A percentile compares a stretch with the other conserved stretches of the same genome.
phyloP scores from a whole-genome alignment of 1,140 invertebrate genomes.

The Drosophila varians region DNA sequence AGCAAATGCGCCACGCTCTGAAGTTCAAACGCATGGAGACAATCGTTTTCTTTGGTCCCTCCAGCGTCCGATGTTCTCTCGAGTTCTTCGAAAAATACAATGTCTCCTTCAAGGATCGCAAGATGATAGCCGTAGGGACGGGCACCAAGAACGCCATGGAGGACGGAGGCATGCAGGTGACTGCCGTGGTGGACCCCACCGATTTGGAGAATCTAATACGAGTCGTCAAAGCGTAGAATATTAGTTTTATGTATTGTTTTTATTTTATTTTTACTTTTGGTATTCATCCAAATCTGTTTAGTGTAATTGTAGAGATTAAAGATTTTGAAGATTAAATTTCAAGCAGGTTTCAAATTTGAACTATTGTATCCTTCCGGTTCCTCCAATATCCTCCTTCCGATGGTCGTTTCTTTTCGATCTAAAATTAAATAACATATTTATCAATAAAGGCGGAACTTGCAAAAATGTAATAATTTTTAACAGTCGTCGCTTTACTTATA shows the following conservation, averaged over 20 bases:
- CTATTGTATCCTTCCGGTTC: too few species aligned
- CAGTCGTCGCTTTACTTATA: too few species aligned
- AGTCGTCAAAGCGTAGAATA: slow-evolving; percentile 24
- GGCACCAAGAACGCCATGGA: slow-evolving; percentile 31
- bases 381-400: background rate
- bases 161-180: slow-evolving; percentile 14
- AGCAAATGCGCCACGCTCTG: slow-evolving; percentile 79
- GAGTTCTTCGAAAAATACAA: slow-evolving; percentile 34
- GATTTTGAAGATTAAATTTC: background rate
- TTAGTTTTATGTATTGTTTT: slow-evolving; percentile 11
- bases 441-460: too few species aligned
- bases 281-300: slow-evolving; percentile 23
- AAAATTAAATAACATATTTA: background rate
- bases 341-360: too few species aligned
- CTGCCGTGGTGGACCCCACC: slow-evolving; percentile 10
- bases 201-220: slow-evolving; percentile 16
- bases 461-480: too few species aligned
- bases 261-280: slow-evolving; percentile 21
- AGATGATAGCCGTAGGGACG: slow-evolving; percentile 37
- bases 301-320: background rate
- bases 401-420: background rate
- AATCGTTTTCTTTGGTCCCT: slow-evolving; percentile 85
- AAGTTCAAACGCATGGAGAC: slow-evolving; percentile 79
- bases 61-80: slow-evolving; percentile 58
- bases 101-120: slow-evolving; percentile 35